phyloP scores from a whole-genome alignment of 35 echinoderm and acorn worm genomes.

The Lytechinus pictus region DNA sequence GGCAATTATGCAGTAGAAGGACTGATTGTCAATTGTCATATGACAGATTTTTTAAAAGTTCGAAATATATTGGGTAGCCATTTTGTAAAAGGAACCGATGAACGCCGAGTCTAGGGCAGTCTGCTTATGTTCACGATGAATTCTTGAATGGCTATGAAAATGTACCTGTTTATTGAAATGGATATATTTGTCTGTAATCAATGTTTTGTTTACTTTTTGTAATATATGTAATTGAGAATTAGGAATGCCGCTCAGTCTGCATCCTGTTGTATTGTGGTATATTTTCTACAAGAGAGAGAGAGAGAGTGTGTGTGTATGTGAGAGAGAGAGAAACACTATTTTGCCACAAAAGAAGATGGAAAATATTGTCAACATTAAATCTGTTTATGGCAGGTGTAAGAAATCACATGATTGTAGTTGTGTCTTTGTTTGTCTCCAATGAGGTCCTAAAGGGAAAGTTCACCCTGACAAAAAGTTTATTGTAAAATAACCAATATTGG shows the following conservation, averaged over 20 bases:
- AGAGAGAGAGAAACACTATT: constrained; percentile 48
- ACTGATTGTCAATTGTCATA: not conserved
- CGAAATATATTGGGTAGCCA: not conserved
- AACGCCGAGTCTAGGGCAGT: not conserved
- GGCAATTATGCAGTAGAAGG: not conserved
- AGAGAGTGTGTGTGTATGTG: not conserved
- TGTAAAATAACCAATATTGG: no score
- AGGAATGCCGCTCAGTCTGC: constrained; percentile 40
- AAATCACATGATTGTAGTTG: not conserved
- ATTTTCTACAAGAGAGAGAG: constrained; percentile 48
- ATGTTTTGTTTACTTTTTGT: constrained; percentile 52
- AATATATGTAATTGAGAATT: constrained; percentile 50
- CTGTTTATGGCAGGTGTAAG: constrained; percentile 55
- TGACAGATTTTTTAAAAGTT: not conserved
- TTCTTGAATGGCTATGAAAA: not conserved
- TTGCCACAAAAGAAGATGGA: constrained; percentile 56
- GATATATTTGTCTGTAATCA: constrained; percentile 42
- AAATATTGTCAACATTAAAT: constrained; percentile 59
- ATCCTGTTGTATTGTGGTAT: constrained; percentile 41
- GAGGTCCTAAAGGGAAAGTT: no score
- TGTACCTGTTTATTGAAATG: constrained; percentile 49
- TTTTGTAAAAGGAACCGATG: not conserved
- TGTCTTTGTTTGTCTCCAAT: not conserved
- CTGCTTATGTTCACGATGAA: not conserved
- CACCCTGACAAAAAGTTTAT: no score